Conservation (phyloP, 2,797 vertebrate species). For the Emys orbicularis region DNA sequence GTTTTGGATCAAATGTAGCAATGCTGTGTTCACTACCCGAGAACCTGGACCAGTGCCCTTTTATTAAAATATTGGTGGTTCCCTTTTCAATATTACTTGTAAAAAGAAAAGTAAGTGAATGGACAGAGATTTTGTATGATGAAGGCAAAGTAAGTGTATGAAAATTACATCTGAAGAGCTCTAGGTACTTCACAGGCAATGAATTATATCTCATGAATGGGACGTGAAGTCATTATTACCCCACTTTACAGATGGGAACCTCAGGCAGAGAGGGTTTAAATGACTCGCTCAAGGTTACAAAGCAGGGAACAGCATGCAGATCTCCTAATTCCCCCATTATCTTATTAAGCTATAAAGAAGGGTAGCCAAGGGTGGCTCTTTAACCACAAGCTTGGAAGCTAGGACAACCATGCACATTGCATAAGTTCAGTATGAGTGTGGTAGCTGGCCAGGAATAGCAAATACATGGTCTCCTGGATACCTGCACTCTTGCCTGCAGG, state of each 20-base stretch:
- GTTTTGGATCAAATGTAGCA: not conserved
- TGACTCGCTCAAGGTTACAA: not conserved
- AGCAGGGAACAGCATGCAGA: not conserved
- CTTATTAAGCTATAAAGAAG: not conserved
- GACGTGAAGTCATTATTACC: not conserved
- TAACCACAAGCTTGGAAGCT: not conserved
- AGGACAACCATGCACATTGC: not conserved
- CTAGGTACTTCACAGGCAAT: not conserved
- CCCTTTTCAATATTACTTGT: not conserved
- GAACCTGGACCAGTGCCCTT: not conserved
- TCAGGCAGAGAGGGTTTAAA: not conserved
- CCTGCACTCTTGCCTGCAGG: not conserved
- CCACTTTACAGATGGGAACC: fast-evolving
- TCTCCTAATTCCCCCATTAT: fast-evolving
- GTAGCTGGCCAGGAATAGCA: too few species aligned
- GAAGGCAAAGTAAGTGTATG: not conserved
- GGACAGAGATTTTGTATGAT: not conserved
- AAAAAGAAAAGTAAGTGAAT: not conserved
- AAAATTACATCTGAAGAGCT: not conserved
- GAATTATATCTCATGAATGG: fast-evolving
- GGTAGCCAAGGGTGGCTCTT: not conserved
- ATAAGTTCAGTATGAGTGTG: too few species aligned
- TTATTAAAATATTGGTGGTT: not conserved
- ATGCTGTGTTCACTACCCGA: not conserved
- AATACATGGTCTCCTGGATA: not conserved